These are phyloP conservation scores for Lithobates pipiens DNA, from an alignment of 2,797 vertebrate genomes.

Conservation along the genomic window DNA sequence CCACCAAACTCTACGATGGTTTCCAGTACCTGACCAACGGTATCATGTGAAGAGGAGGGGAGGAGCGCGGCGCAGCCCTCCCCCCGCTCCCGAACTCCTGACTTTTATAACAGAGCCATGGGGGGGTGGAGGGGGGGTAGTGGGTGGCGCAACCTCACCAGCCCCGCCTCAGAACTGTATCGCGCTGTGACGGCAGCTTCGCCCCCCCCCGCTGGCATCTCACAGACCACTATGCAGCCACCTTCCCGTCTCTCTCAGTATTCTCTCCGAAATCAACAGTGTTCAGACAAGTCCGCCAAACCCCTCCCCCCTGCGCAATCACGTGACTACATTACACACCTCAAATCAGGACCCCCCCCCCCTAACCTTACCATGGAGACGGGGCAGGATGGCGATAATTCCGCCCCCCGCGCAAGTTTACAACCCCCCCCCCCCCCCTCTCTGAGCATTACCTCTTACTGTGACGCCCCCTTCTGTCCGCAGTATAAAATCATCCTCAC, in stretches of 20 bases:
- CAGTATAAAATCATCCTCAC: neutral
- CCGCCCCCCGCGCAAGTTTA: neutral
- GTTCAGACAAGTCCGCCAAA: neutral
- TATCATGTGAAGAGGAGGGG: conserved; percentile 87
- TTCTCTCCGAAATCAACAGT: conserved; percentile 16
- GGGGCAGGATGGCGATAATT: neutral
- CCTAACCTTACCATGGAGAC: neutral
- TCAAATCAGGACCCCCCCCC: neutral
- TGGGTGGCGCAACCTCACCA: too few relatives aligned
- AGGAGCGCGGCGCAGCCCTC: too few relatives aligned
- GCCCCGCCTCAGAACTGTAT: neutral
- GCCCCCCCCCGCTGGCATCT: neutral
- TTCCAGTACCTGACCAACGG: conserved; percentile 99
- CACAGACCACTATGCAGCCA: conserved; percentile 12
- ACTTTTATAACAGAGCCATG: too few relatives aligned
- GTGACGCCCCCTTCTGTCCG: neutral
- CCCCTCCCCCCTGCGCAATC: neutral
- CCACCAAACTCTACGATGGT: conserved; percentile 94
- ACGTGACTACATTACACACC: neutral
- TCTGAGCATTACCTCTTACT: neutral
- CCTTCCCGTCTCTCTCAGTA: conserved; percentile 21
- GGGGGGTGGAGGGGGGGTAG: too few relatives aligned
- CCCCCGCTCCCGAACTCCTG: too few relatives aligned
- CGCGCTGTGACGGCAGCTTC: neutral
- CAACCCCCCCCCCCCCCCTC: neutral